Evolutionary conservation across 1,140 invertebrate genomes (phyloP).

Genomic region (Yoshiicerus persimilis): DNA sequence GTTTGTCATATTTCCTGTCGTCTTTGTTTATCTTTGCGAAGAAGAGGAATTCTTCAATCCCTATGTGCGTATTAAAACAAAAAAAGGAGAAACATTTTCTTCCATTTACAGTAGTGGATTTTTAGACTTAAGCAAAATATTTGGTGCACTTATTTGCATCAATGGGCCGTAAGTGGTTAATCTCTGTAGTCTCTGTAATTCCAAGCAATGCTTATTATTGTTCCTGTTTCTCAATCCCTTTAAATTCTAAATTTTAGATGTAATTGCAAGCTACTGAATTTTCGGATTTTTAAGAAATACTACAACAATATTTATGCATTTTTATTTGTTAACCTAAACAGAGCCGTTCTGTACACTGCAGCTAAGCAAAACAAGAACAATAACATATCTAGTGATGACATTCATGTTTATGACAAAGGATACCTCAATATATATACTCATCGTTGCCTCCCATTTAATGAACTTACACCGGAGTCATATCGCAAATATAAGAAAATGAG

Average conservation of each 20-base stretch:
- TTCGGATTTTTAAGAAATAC: too few relatives aligned
- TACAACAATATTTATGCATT: too few relatives aligned
- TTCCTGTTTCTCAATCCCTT: too few relatives aligned
- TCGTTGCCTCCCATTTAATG: background rate
- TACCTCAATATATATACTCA: background rate
- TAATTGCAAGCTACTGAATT: too few relatives aligned
- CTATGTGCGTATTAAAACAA: background rate
- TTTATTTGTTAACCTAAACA: background rate
- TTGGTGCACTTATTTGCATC: background rate
- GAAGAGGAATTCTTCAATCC: background rate
- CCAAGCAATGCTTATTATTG: too few relatives aligned
- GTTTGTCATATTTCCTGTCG: background rate
- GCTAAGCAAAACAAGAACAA: background rate
- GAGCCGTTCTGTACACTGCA: background rate
- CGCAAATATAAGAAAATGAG: background rate
- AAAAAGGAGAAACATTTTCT: background rate
- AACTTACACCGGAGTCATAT: background rate
- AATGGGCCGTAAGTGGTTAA: background rate
- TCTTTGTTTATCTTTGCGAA: background rate
- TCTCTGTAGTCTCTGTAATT: background rate
- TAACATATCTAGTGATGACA: too few relatives aligned
- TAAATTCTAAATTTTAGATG: too few relatives aligned
- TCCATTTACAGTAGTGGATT: background rate
- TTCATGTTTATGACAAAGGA: background rate
- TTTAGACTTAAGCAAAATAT: background rate